phyloP scores from a whole-genome alignment of 2,888 invertebrate species.

The Erebia ligea region DNA sequence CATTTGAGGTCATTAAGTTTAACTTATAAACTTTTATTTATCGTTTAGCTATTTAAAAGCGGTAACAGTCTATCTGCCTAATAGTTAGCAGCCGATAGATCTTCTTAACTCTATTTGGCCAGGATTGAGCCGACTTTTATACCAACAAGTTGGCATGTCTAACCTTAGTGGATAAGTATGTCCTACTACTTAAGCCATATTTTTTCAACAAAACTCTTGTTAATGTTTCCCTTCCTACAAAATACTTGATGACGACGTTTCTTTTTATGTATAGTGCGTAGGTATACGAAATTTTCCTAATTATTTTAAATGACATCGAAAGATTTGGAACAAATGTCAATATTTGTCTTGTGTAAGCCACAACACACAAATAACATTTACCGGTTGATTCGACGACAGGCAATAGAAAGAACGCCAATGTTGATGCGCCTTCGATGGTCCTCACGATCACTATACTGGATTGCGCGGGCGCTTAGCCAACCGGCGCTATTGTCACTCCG shows the following conservation, averaged over 20 bases:
- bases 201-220: no score
- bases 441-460: slow-evolving; percentile 50
- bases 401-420: slow-evolving; percentile 37
- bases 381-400: slow-evolving; percentile 29
- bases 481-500: slow-evolving; percentile 70
- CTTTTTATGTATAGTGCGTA: no score
- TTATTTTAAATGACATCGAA: background rate
- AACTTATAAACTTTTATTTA: background rate
- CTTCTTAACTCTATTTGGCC: background rate
- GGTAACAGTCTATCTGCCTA: background rate
- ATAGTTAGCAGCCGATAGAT: background rate
- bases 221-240: no score
- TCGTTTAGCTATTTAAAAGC: background rate
- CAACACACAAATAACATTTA: slow-evolving; percentile 25
- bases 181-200: no score
- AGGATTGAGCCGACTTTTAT: background rate
- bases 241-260: no score
- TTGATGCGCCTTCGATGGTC: slow-evolving; percentile 48
- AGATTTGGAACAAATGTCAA: slow-evolving; percentile 1
- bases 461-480: slow-evolving; percentile 55
- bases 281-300: background rate
- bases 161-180: no score
- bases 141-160: no score
- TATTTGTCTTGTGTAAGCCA: slow-evolving; percentile 21
- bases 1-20: background rate